Evolutionary conservation across 2,113 vertebrate genomes (phyloP).

Genomic region (Numida meleagris): DNA sequence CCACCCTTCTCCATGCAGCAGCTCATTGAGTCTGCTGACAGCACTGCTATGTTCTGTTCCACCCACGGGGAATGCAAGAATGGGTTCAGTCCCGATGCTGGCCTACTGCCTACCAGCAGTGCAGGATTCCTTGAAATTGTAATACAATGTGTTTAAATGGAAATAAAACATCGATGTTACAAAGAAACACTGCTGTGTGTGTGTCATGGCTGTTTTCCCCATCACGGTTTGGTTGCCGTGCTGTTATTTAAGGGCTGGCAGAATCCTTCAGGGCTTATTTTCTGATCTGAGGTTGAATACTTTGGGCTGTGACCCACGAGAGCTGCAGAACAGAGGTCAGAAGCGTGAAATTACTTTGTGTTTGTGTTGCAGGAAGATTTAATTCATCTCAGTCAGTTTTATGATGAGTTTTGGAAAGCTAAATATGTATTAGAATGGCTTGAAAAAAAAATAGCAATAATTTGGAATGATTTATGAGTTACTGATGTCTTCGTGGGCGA

Average conservation of each 20-base stretch:
- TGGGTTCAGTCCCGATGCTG: background rate
- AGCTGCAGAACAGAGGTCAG: background rate
- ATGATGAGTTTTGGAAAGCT: background rate
- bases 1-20: background rate
- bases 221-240: background rate
- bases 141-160: background rate
- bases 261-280: background rate
- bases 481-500: rapidly evolving
- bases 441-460: background rate
- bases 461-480: background rate
- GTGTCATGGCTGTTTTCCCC: background rate
- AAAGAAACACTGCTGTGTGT: background rate
- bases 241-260: background rate
- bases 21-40: background rate
- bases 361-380: background rate
- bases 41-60: background rate
- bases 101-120: background rate
- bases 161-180: background rate
- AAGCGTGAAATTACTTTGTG: background rate
- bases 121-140: background rate
- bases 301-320: rapidly evolving
- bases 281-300: background rate
- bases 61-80: background rate
- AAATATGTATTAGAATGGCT: background rate
- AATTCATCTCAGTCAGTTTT: background rate